A percentile compares a stretch with the other conserved stretches of the same genome.
These are phyloP conservation scores for Podiceps cristatus DNA, from an alignment of 2,113 vertebrate genomes.

Conservation along the genomic window DNA sequence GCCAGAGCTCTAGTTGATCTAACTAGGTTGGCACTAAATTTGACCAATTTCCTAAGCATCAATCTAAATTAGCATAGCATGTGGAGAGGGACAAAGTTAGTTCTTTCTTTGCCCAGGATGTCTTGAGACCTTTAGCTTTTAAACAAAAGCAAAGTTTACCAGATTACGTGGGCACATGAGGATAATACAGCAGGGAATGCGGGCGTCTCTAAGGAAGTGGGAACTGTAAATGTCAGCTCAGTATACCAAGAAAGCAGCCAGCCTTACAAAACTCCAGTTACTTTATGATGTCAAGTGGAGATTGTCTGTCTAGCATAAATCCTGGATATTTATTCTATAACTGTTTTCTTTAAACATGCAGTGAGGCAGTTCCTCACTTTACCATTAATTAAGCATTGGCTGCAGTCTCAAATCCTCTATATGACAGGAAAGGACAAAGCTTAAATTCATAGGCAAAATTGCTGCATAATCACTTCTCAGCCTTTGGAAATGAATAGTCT, in stretches of 20 bases:
- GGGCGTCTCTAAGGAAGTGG: not conserved
- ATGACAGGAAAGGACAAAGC: not conserved
- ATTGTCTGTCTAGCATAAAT: not conserved
- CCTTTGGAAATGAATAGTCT: not conserved
- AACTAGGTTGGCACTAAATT: not conserved
- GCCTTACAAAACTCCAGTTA: not conserved
- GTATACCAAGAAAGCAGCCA: not conserved
- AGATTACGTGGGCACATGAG: not conserved
- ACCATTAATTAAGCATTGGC: not conserved
- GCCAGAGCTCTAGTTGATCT: conserved; percentile 2
- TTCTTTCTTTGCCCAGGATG: not conserved
- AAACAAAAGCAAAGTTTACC: conserved; percentile 13
- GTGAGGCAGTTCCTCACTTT: not conserved
- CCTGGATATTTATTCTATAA: not conserved
- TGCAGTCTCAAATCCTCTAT: not conserved
- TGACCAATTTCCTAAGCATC: not conserved
- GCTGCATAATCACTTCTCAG: not conserved
- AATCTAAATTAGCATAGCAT: not conserved
- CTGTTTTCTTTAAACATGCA: not conserved
- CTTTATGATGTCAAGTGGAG: not conserved
- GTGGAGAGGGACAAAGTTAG: not conserved
- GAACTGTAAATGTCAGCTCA: conserved; percentile 40
- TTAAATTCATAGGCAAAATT: not conserved
- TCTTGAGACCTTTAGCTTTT: conserved; percentile 13
- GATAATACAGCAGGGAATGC: not conserved